phyloP scores from a whole-genome alignment of 2,113 vertebrate species.

The Grammomys dolichurus region DNA sequence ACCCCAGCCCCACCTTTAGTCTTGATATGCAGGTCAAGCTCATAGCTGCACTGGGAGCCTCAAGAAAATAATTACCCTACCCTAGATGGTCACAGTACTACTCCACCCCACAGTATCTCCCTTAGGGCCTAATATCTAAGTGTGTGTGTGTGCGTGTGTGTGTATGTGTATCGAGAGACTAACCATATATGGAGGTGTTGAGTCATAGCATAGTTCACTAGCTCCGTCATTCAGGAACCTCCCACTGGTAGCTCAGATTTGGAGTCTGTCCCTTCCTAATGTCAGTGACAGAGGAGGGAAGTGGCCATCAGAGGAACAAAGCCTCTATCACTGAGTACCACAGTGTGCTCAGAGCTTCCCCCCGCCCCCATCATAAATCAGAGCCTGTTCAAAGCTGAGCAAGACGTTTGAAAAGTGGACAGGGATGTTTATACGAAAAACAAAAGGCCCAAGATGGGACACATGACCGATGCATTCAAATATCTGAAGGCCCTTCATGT shows the following conservation, averaged over 20 bases:
- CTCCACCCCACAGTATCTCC: neutral
- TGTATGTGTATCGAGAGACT: too few species aligned
- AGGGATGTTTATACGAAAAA: neutral
- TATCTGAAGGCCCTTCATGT: neutral
- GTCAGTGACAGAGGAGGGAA: neutral
- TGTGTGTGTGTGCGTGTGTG: too few species aligned
- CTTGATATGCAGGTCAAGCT: neutral
- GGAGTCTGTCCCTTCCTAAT: constrained; percentile 29
- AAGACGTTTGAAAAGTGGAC: neutral
- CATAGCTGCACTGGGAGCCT: neutral
- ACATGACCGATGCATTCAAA: neutral
- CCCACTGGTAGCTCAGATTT: neutral
- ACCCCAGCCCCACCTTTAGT: neutral
- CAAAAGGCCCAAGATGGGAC: neutral
- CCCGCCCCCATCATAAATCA: neutral
- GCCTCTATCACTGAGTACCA: neutral
- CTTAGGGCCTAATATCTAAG: neutral
- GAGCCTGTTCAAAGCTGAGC: neutral
- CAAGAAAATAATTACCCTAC: neutral
- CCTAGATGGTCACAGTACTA: neutral
- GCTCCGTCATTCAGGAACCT: neutral
- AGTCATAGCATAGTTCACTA: constrained; percentile 19
- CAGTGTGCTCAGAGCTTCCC: neutral
- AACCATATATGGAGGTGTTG: neutral
- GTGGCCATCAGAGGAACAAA: neutral